These are phyloP conservation scores for Tricholauxania praeusta DNA, from an alignment of 2,888 invertebrate species.

Conservation along the genomic window DNA sequence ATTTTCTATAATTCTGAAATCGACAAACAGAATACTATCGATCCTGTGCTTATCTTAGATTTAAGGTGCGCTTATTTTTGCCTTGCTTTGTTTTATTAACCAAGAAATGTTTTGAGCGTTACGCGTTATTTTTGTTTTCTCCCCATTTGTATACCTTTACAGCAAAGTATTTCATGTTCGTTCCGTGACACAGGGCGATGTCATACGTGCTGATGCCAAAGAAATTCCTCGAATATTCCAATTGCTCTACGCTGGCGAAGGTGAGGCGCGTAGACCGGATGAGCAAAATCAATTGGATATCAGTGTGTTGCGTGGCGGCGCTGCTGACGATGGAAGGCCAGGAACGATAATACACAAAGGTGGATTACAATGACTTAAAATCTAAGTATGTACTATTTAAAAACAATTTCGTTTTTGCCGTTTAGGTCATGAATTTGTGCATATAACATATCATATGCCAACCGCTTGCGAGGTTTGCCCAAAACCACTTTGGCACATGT, in stretches of 20 bases:
- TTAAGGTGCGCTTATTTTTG: slow-evolving; percentile 77
- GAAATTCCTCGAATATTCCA: slow-evolving; percentile 99
- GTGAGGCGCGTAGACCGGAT: slow-evolving; percentile 87
- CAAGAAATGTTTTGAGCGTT: not conserved
- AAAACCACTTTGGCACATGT: slow-evolving; percentile 97
- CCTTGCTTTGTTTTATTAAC: slow-evolving; percentile 12
- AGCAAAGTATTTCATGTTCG: slow-evolving; percentile 99
- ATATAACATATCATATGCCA: slow-evolving; percentile 97
- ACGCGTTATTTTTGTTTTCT: slow-evolving; percentile 19
- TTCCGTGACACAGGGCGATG: slow-evolving; percentile 98
- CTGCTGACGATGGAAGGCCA: slow-evolving; percentile 64
- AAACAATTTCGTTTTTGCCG: not conserved
- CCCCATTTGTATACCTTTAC: slow-evolving; percentile 52
- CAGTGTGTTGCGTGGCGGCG: slow-evolving; percentile 69
- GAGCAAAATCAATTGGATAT: slow-evolving; percentile 74
- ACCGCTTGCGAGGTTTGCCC: slow-evolving; percentile 98
- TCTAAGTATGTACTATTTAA: not conserved
- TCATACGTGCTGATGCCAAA: slow-evolving; percentile 98
- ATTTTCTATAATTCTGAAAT: slow-evolving; percentile 96
- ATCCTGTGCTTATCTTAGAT: slow-evolving; percentile 95
- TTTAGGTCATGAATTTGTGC: slow-evolving; percentile 92
- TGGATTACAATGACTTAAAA: slow-evolving; percentile 40
- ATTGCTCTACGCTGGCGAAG: slow-evolving; percentile 96
- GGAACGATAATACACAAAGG: slow-evolving; percentile 68
- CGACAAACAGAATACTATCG: slow-evolving; percentile 90